Evolutionary conservation across 2,888 invertebrate species (phyloP).

Genomic region (Xanthorhoe designata): DNA sequence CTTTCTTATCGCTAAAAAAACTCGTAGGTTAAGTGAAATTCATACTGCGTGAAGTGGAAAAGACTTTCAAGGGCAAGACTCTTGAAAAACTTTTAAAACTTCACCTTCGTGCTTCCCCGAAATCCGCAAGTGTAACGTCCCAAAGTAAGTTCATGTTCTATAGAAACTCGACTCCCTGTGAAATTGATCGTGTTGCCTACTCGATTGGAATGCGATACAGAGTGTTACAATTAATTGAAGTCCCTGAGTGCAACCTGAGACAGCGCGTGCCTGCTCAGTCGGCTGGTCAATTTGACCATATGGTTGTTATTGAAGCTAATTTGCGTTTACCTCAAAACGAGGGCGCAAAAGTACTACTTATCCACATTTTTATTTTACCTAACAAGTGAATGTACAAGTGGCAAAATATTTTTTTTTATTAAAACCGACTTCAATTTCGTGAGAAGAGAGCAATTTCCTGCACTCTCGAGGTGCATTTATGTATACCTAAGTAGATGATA

Average conservation of each 20-base stretch:
- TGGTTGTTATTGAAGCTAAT: slow-evolving; percentile 57
- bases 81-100: slow-evolving; percentile 12
- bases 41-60: slow-evolving; percentile 12
- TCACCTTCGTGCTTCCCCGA: slow-evolving; percentile 9
- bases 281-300: slow-evolving; percentile 67
- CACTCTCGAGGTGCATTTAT: no score
- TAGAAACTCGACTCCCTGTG: slow-evolving; percentile 62
- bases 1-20: neutral
- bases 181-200: slow-evolving; percentile 60
- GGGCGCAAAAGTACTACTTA: slow-evolving; percentile 10
- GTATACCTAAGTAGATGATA: no score
- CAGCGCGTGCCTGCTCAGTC: slow-evolving; percentile 68
- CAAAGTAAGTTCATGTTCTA: slow-evolving; percentile 26
- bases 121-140: slow-evolving; percentile 15
- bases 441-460: no score
- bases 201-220: slow-evolving; percentile 56
- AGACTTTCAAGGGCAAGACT: slow-evolving; percentile 8
- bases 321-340: slow-evolving; percentile 50
- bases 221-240: slow-evolving; percentile 79
- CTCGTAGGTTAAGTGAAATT: slow-evolving; percentile 10
- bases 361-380: neutral
- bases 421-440: no score
- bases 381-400: no score
- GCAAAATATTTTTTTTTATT: no score
- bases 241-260: slow-evolving; percentile 64